Evolutionary conservation across 2,888 invertebrate genomes (phyloP).

Genomic region (Lepidocyrtoides sp.): DNA sequence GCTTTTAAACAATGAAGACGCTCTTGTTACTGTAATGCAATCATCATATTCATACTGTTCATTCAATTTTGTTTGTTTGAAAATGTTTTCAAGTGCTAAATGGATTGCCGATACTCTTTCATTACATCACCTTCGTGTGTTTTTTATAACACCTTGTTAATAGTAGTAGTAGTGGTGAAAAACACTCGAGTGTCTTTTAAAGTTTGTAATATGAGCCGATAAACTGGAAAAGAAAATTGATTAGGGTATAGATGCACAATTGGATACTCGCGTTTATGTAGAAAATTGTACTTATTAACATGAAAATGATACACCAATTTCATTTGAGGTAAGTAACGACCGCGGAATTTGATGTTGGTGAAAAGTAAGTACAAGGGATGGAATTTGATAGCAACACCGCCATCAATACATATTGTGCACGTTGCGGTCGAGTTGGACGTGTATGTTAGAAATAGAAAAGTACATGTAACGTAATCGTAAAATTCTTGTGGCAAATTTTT

Average conservation of each 20-base stretch:
- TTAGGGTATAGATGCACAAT: not conserved
- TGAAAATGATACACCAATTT: not conserved
- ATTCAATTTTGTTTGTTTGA: constrained; percentile 46
- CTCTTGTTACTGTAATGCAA: constrained; percentile 33
- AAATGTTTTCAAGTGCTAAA: constrained; percentile 42
- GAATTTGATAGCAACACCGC: not conserved
- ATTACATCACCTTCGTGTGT: constrained; percentile 26
- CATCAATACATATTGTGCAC: too few species aligned
- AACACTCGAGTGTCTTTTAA: constrained; percentile 39
- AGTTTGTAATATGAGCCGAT: constrained; percentile 37
- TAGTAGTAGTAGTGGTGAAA: not conserved
- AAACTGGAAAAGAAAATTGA: not conserved
- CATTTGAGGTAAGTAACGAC: not conserved
- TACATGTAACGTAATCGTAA: too few species aligned
- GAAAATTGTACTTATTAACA: too few species aligned
- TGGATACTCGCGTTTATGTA: not conserved
- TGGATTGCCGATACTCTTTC: constrained; percentile 47
- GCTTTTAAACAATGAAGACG: constrained; percentile 43
- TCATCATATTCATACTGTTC: constrained; percentile 15
- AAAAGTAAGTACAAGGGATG: not conserved
- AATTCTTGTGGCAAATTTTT: too few species aligned
- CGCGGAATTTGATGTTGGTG: not conserved
- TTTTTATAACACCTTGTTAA: too few species aligned
- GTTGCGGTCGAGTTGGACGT: too few species aligned
- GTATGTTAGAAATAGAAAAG: too few species aligned